Base-by-base conservation (phyloP, 2,797 vertebrate species). In the Eulemur coronatus region DNA sequence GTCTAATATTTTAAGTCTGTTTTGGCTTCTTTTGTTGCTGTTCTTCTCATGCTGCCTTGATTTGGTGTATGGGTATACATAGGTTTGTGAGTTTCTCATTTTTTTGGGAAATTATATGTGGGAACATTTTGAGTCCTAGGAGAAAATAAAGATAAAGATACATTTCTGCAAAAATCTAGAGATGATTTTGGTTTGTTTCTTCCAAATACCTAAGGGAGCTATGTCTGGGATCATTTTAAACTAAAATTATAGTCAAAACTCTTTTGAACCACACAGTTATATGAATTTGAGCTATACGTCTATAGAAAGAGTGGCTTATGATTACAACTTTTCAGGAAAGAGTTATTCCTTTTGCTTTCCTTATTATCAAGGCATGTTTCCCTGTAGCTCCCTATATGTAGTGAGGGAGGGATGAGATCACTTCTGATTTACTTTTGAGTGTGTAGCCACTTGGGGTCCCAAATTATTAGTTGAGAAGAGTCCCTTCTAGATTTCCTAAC, bases 101-200 rank as follows among this genome's bases (percentile, higher is more conserved):
- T 84, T 93, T 48, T 35, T 72, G 38, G 48, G 28, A 59, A 72
- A 55, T 57, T 35, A 72, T 61, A 86, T 85, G 14, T n/a, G 50
- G 48, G 33, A 67, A 73, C 81, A 73, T 38, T 86, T 81, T 79
- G 75, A 69, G 50, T 67, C 33, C n/a, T 38, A 72, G 65, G 20
- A 67, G 41, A 90, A 88, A 84, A 75, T 30, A 22, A 78, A 80
- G 38, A 43, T 70, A 35, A 85, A 65, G 35, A 89, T 5, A 0
- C 69, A 92, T 57, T 79, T 6, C 59, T 81, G 38, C 20, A 41
- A 95, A 81, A 65, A 59, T 85, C n/a, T 10, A 41, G 41, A 70
- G 6, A 79, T 50, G 35, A 43, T 41, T 89, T 89, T 81, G 81
- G 17, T 89, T 94, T 92, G 61, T 89, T 93, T 89, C 67, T 93